Percentiles rank a stretch among this genome's conserved stretches.
Conservation (phyloP, 1,140 invertebrate genomes). For the Pogonognathellus flavescens region DNA sequence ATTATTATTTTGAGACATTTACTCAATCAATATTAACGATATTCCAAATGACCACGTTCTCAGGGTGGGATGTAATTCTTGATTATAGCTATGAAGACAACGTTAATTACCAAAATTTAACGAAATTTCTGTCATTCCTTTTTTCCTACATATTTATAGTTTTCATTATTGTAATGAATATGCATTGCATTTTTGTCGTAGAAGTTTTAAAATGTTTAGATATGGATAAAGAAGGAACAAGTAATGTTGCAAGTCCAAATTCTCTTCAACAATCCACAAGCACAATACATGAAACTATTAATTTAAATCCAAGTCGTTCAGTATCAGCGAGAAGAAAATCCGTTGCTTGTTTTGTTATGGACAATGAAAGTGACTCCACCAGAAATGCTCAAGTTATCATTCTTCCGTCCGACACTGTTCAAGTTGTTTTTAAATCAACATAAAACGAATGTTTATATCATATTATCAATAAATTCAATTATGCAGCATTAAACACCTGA, state of each 20-base stretch:
- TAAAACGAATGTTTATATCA: neutral
- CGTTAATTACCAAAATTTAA: neutral
- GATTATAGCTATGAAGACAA: neutral
- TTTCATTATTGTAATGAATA: slow-evolving; percentile 6
- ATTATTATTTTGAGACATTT: neutral
- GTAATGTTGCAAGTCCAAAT: neutral
- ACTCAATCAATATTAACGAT: neutral
- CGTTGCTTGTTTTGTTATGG: slow-evolving; percentile 17
- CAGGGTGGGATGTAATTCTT: slow-evolving; percentile 19
- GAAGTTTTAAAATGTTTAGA: slow-evolving; percentile 23
- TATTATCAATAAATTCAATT: no score
- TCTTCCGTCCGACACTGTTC: slow-evolving; percentile 5
- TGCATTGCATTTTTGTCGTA: neutral
- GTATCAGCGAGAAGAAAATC: slow-evolving; percentile 15
- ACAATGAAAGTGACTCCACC: neutral
- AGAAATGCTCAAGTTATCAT: slow-evolving; percentile 15
- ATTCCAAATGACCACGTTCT: slow-evolving; percentile 26
- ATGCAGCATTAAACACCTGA: no score
- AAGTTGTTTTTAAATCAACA: neutral
- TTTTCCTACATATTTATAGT: slow-evolving; percentile 5
- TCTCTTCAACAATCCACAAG: neutral
- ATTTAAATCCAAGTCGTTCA: slow-evolving; percentile 32
- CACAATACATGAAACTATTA: neutral
- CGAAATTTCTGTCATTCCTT: neutral
- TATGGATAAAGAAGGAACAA: neutral